Evolutionary conservation across 2,888 invertebrate genomes (phyloP), one percentile per base, ranked within the genome.

Genomic region (Spodoptera littoralis): DNA sequence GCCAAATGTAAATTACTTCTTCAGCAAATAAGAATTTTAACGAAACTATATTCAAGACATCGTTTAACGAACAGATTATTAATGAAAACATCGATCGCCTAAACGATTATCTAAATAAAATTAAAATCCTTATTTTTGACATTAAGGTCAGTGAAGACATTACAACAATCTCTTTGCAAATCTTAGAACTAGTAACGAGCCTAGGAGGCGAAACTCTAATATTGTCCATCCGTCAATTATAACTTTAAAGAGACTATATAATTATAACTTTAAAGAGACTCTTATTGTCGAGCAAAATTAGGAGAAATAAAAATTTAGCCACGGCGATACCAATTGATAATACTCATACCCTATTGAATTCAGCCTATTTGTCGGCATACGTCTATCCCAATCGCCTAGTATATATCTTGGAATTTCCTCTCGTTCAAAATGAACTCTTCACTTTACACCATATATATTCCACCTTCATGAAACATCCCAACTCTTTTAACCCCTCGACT

Each of bases 81-180:
- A 49, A 49, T 11, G 49, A 49, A 49, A 49, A 49, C 36, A 49
- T 49, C 13, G 36, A 49, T 13, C 49, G 49, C 12, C 8, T 49
- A 6, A 49, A 49, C 18, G 12, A 45, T 12, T 45, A 13, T 8
- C 45, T 45, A 12, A 45, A 45, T 18, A 45, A 12, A 11, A 45
- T 18, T 12, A 18, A 18, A 18, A 18, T 2, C 4, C 45, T 45
- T 59, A 65, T n/a, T 43, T 55, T 49, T 11, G 48, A 49, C 12
- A 30, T 49, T 2, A 49, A 49, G n/a, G n/a, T 49, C 3, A 30
- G n/a, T 8, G 30, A 36, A 30, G 49, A 49, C 11, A 49, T 49
- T n/a, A 24, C 49, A 30, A 12, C 49, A 27, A 49, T 49, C 24
- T 49, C 30, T n/a, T 11, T 49, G 2, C n/a, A 30, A 13, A 49